Base-by-base conservation (phyloP, 2,888 invertebrate genomes). In the Brachypterus glaber region DNA sequence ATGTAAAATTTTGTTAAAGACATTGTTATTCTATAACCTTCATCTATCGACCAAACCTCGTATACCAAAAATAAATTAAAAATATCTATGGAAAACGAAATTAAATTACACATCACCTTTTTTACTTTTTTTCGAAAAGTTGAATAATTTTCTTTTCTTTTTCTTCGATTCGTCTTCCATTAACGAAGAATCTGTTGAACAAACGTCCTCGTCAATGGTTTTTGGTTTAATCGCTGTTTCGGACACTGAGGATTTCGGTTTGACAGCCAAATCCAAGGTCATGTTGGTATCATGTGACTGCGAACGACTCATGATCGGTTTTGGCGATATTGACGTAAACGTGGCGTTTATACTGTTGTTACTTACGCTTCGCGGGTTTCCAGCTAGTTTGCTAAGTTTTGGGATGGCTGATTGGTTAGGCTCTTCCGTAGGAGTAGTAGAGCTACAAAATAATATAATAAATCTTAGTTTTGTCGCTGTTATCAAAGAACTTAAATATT, bases 151-250 rank as follows among this genome's bases (percentile, higher is more conserved):
- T 53, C 79, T 73, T 30, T 79, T 69, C 45, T 77, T 69, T 24
- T 76, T 74, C 37, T 76, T 68, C 12, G 67, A 55, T 46, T 69
- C 79, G 54, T 79, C 79, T 39, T 80, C 80, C 54, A 77, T 68
- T 3, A 77, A 67, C 1, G 82, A 81, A 0, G 81, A 82, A 56
- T 81, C 81, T 0, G 81, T 82, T 2, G 81, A 81, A 40, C 71
- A 68, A 11, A 73, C 66, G 49, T 82, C 81, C 45, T 82, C 82
- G 47, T 80, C 82, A 1, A 70, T 63, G 0, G 70, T n/a, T n/a
- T n/a, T n/a, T n/a, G n/a, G n/a, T n/a, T n/a, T n/a, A n/a, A n/a
- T 57, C 35, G 64, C 64, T 35, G 68, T 67, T 35, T 73, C 72
- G n/a, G 72, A 72, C 37, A 67, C 62, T 2, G 71, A 69, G n/a